Conservation (phyloP, 2,113 vertebrate genomes). For the Oryzias javanicus region DNA sequence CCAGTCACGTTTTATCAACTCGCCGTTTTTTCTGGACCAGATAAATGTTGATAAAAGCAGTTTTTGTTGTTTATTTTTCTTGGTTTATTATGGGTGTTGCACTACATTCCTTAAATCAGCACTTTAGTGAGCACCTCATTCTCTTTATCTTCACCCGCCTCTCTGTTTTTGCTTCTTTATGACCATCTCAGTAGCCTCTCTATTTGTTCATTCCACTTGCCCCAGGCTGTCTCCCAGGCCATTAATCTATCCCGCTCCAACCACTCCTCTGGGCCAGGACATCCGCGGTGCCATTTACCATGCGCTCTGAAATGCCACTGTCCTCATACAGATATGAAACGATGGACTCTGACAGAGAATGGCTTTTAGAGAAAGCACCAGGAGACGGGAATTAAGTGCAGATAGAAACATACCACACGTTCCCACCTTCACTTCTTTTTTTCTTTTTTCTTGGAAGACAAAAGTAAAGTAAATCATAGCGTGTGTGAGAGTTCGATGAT, state of each 20-base stretch:
- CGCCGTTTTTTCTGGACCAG: too few relatives aligned
- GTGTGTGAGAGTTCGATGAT: constrained; percentile 28
- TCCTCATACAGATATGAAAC: constrained; percentile 63
- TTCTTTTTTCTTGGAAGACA: constrained; percentile 12
- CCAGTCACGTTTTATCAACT: too few relatives aligned
- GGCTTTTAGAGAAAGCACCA: constrained; percentile 53
- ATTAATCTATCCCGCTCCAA: constrained; percentile 60
- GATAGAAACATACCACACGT: constrained; percentile 21
- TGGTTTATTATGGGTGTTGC: constrained; percentile 16
- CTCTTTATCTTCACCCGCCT: constrained; percentile 39
- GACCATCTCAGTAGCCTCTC: constrained; percentile 46
- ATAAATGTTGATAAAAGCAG: neutral
- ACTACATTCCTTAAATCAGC: constrained; percentile 24
- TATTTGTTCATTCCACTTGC: constrained; percentile 67
- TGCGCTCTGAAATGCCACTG: constrained; percentile 53
- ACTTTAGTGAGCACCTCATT: constrained; percentile 31
- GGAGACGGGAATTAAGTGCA: constrained; percentile 55
- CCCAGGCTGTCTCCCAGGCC: constrained; percentile 57
- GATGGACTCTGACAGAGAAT: constrained; percentile 51
- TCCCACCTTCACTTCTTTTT: constrained; percentile 2
- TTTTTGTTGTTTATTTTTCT: neutral
- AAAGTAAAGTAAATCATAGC: constrained; percentile 24
- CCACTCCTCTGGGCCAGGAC: constrained; percentile 46
- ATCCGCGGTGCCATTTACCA: constrained; percentile 41
- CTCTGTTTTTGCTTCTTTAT: constrained; percentile 12